Conservation (phyloP, 2,888 invertebrate species). For the Falcaria lacertinaria region DNA sequence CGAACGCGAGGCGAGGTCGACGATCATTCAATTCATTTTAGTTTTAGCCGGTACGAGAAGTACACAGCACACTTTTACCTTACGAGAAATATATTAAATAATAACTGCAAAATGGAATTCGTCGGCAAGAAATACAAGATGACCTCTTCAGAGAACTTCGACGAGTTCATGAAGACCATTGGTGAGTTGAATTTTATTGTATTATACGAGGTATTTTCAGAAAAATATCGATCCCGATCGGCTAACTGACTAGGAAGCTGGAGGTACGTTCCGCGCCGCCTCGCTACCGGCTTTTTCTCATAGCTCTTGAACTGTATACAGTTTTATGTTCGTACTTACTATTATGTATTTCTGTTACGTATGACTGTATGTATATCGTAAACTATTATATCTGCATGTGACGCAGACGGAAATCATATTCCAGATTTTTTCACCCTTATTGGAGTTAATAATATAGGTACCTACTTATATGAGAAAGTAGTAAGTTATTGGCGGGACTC, state of each 20-base stretch:
- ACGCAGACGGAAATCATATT: too few species aligned
- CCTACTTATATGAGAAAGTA: too few species aligned
- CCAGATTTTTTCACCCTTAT: too few species aligned
- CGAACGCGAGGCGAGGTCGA: too few species aligned
- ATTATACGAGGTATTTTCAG: conserved; percentile 23
- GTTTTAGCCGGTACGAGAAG: conserved; percentile 43
- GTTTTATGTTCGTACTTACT: too few species aligned
- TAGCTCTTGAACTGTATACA: not conserved
- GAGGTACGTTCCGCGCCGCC: not conserved
- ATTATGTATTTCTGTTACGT: too few species aligned
- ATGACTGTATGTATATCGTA: too few species aligned
- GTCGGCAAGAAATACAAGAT: conserved; percentile 90
- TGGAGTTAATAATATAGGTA: too few species aligned
- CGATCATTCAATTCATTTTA: conserved; percentile 44
- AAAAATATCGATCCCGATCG: conserved; percentile 50
- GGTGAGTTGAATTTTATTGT: conserved; percentile 79
- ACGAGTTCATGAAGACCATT: conserved; percentile 92
- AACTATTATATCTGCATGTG: too few species aligned
- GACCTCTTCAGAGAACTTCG: conserved; percentile 89
- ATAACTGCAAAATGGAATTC: conserved; percentile 61
- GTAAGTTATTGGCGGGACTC: too few species aligned
- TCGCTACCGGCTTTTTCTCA: not conserved
- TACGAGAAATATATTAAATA: conserved; percentile 21
- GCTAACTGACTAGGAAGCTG: conserved; percentile 13
- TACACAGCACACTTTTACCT: conserved; percentile 25